Evolutionary conservation across 2,888 invertebrate genomes (phyloP).

Genomic region (Diarsia brunnea): DNA sequence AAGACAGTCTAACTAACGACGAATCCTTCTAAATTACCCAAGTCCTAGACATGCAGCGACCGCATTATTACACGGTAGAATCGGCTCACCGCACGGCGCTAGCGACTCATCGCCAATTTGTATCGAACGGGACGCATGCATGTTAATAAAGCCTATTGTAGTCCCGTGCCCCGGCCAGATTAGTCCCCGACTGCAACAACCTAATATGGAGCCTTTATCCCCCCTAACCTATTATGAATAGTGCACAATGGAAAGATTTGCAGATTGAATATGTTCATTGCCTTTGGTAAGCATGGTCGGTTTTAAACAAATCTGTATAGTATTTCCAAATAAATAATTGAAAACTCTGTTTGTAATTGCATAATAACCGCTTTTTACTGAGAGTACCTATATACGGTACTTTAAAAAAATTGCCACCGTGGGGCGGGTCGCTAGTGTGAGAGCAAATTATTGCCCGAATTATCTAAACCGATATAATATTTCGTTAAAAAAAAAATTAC

Average conservation of each 20-base stretch:
- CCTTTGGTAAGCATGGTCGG: neutral
- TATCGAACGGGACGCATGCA: constrained; percentile 81
- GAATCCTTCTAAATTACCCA: constrained; percentile 1
- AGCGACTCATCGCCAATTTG: constrained; percentile 85
- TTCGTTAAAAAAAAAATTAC: neutral
- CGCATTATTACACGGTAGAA: constrained; percentile 71
- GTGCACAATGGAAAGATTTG: constrained; percentile 57
- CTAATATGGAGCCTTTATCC: constrained; percentile 58
- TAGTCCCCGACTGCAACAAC: constrained; percentile 71
- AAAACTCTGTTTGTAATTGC: too few relatives aligned
- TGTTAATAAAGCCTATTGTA: constrained; percentile 89
- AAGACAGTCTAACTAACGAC: neutral
- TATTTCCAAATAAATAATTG: too few relatives aligned
- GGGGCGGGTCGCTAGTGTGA: neutral
- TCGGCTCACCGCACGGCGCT: constrained; percentile 63
- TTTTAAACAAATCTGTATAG: neutral
- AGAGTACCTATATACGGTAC: too few relatives aligned
- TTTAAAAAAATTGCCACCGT: neutral
- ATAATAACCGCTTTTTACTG: too few relatives aligned
- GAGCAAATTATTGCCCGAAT: neutral
- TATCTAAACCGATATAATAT: neutral
- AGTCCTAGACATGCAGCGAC: constrained; percentile 20
- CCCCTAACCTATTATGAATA: constrained; percentile 56
- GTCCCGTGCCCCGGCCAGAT: constrained; percentile 78
- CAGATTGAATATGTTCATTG: constrained; percentile 21